Conservation (phyloP, 2,113 vertebrate genomes). For the Lophura nycthemera region DNA sequence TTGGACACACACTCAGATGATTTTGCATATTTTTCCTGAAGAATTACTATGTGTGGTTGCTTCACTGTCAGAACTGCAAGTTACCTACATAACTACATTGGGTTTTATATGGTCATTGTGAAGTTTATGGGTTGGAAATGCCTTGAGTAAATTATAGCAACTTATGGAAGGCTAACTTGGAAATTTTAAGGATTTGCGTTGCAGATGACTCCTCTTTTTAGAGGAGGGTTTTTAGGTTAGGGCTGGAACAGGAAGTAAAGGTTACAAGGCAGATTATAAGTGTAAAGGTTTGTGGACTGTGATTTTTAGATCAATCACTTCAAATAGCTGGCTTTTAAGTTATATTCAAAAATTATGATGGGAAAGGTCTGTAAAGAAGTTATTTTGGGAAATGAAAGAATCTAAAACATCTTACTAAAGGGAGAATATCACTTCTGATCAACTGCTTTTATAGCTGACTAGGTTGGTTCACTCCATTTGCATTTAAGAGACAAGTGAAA, state of each 20-base stretch:
- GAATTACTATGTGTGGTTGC: not conserved
- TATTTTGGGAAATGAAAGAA: slow-evolving; percentile 38
- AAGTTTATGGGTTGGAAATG: slow-evolving; percentile 19
- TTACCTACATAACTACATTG: not conserved
- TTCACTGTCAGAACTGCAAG: not conserved
- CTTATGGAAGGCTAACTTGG: slow-evolving; percentile 6
- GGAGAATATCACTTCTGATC: slow-evolving; percentile 23
- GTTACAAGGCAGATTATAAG: not conserved
- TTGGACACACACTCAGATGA: not conserved
- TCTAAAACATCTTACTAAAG: slow-evolving; percentile 22
- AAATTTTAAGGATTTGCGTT: slow-evolving; percentile 26
- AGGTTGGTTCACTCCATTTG: slow-evolving; percentile 8
- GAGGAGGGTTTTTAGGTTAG: not conserved
- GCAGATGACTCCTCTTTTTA: not conserved
- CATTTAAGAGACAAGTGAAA: slow-evolving; percentile 27
- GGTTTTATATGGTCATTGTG: not conserved
- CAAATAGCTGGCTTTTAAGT: slow-evolving; percentile 29
- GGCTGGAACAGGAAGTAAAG: slow-evolving; percentile 9
- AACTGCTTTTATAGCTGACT: slow-evolving; percentile 31
- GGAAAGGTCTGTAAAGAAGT: not conserved
- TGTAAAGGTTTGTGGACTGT: slow-evolving; percentile 19
- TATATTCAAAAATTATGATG: slow-evolving; percentile 19
- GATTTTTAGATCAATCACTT: slow-evolving; percentile 31
- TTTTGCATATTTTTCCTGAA: not conserved
- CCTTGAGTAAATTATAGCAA: not conserved